phyloP scores from a whole-genome alignment of 1,140 invertebrate species.

The Zaprionus camerounensis region DNA sequence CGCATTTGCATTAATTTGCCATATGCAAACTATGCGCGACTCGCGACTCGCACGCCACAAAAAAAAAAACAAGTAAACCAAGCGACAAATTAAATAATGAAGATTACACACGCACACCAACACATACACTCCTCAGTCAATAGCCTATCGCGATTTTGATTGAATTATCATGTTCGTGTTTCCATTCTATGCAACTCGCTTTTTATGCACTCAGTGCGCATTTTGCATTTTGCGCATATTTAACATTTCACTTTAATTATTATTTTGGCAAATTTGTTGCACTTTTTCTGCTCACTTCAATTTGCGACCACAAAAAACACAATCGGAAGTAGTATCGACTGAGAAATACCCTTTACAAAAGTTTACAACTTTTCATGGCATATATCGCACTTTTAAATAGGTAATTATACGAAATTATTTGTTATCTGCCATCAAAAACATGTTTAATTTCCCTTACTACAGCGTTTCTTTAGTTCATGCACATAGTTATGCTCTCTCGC shows the following conservation, averaged over 20 bases:
- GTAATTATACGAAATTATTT: not conserved
- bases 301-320: conserved; percentile 8
- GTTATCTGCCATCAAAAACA: not conserved
- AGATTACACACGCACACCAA: conserved; percentile 57
- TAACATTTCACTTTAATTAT: conserved; percentile 37
- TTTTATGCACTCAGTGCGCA: conserved; percentile 19
- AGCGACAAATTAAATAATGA: conserved; percentile 72
- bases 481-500: conserved; percentile 3
- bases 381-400: too few relatives aligned
- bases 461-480: not conserved
- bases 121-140: conserved; percentile 1
- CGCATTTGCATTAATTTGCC: conserved; percentile 67
- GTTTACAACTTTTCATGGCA: too few relatives aligned
- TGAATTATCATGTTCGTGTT: conserved; percentile 73
- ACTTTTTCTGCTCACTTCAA: conserved; percentile 19
- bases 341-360: not conserved
- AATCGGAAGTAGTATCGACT: not conserved
- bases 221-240: conserved; percentile 7
- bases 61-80: conserved; percentile 34
- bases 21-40: conserved; percentile 36
- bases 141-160: conserved; percentile 54
- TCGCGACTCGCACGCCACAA: not conserved
- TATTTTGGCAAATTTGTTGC: conserved; percentile 19
- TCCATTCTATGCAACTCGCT: conserved; percentile 21
- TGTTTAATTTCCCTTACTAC: not conserved